phyloP scores from a whole-genome alignment of 2,888 invertebrate genomes.

The Tinea semifulvella region DNA sequence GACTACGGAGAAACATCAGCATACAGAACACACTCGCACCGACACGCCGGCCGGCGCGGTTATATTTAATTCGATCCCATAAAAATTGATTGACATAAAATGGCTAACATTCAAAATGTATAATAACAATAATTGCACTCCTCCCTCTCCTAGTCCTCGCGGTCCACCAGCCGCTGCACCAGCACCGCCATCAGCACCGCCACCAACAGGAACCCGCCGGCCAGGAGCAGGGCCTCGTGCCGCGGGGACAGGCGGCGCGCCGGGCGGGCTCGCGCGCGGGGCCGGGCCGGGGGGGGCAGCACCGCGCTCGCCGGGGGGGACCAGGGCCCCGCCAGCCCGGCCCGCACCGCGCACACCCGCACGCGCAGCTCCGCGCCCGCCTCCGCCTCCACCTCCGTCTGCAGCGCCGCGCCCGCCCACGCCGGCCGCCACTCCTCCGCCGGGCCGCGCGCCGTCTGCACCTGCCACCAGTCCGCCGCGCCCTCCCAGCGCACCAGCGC shows the following conservation, averaged over 20 bases:
- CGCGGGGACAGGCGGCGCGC: conserved; percentile 63
- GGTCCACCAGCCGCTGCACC: conserved; percentile 63
- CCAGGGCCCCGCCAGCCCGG: conserved; percentile 74
- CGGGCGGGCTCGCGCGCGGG: conserved; percentile 38
- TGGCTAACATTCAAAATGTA: conserved; percentile 15
- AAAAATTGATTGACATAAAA: conserved; percentile 14
- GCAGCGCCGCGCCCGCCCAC: conserved; percentile 71
- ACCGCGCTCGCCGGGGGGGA: conserved; percentile 72
- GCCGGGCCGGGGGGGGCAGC: conserved; percentile 42
- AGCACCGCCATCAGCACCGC: conserved; percentile 70
- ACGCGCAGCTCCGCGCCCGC: conserved; percentile 79
- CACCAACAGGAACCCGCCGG: conserved; percentile 67
- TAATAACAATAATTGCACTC: conserved; percentile 14
- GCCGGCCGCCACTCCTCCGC: conserved; percentile 58
- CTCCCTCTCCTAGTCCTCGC: neutral
- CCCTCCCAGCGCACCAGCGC: conserved; percentile 44
- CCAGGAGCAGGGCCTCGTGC: conserved; percentile 71
- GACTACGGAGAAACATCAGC: too few species aligned
- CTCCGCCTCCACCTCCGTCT: conserved; percentile 73
- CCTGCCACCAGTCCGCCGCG: conserved; percentile 77
- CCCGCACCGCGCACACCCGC: conserved; percentile 81
- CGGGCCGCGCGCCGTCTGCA: conserved; percentile 67
- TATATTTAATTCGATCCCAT: conserved; percentile 8
- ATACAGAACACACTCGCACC: too few species aligned
- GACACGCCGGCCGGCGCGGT: too few species aligned